Evolutionary conservation across 2,888 invertebrate species (phyloP), one percentile per base, ranked within the genome.

Genomic region (Tigriopus californicus): DNA sequence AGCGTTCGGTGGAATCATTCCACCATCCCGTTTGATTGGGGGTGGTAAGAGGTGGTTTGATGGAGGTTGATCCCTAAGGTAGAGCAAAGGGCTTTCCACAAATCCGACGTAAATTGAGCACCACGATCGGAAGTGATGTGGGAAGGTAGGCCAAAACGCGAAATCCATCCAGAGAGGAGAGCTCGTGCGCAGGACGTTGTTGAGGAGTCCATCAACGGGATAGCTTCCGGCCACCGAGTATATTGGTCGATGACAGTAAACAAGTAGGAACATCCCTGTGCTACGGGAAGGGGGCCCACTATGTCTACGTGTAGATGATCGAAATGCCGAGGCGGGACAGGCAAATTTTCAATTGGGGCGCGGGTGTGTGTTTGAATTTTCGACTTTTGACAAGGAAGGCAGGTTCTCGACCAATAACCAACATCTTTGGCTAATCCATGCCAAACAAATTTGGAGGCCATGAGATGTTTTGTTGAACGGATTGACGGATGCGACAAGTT

Each of bases 291-390:
- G 6, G 57, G 59, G 13, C 59, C 59, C 3, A 59, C 59, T 5
- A 59, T 24, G 57, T 58, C 57, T 1, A 59, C 25, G 57, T 59
- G 59, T 2, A 59, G 18, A 59, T 59, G 59, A 20, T 57, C 18
- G 2, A 59, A 60, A 1, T 12, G 33, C 0, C n/a, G 18, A 60
- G 22, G 15, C 13, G 59, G 59, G 1, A 20, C n/a, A 1, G 44
- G 18, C 4, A 58, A 1, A 6, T 13, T 10, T 13, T 25, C 55
- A 1, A 56, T 20, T 1, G 47, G 18, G 15, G 46, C 3, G 3
- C 46, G 20, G 3, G 8, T 46, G 46, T 46, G 46, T 6, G 46
- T 46, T 46, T 46, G 46, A 8, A 46, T 46, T 20, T 46, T 46
- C 15, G 15, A 18, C 8, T 15, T 46, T 20, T 46, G 46, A 8